Conservation (phyloP, 2,113 vertebrate species). For the Upupa epops region DNA sequence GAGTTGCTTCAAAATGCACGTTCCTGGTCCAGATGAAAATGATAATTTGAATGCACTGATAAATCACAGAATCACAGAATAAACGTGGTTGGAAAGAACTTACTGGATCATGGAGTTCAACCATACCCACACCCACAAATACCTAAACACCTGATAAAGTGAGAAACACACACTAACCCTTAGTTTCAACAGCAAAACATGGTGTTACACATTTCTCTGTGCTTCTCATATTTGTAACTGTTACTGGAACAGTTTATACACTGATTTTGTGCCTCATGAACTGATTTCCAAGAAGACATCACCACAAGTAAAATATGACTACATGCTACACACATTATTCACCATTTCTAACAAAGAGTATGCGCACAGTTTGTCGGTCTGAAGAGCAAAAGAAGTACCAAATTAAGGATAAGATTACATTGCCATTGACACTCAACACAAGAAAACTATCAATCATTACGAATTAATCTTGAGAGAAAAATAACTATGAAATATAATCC, state of each 20-base stretch:
- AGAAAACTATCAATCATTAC: neutral
- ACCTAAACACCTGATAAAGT: no score
- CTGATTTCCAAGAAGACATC: slow-evolving; percentile 4
- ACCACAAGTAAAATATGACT: neutral
- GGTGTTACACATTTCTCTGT: neutral
- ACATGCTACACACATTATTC: neutral
- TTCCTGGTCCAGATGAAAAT: neutral
- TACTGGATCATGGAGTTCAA: no score
- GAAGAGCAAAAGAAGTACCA: neutral
- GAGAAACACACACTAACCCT: no score
- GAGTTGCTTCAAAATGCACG: neutral
- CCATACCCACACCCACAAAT: no score
- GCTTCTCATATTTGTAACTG: neutral
- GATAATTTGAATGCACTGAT: neutral
- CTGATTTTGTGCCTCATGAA: neutral
- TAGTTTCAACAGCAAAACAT: neutral
- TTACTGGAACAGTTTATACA: neutral
- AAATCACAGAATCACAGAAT: no score
- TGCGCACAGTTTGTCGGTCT: neutral
- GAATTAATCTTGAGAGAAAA: neutral
- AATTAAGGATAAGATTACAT: neutral
- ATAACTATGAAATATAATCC: neutral
- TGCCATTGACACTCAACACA: neutral
- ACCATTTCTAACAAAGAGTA: neutral
- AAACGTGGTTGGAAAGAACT: no score